A percentile compares a stretch with the other conserved stretches of the same genome.
Conservation (phyloP, 2,888 invertebrate genomes). For the Scotopteryx bipunctaria region DNA sequence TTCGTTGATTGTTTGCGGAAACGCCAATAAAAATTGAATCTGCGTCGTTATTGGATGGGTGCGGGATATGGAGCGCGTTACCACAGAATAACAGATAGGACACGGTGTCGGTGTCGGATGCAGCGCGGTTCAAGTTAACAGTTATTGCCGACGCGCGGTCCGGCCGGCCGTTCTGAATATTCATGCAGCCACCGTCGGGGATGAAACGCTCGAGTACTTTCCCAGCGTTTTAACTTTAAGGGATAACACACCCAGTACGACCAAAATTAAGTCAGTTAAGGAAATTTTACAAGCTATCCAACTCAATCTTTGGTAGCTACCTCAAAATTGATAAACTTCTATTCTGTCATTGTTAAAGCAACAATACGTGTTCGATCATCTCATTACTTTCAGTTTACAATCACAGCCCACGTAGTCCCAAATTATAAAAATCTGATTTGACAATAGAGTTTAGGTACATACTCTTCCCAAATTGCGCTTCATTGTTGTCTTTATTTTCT, state of each 20-base stretch:
- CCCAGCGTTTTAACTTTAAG: constrained; percentile 44
- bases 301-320: background rate
- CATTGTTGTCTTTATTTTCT: constrained; percentile 33
- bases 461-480: constrained; percentile 37
- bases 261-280: background rate
- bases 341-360: background rate
- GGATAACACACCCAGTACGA: background rate
- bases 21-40: constrained; percentile 20
- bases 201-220: constrained; percentile 50
- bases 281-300: background rate
- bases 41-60: constrained; percentile 23
- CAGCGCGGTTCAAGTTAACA: constrained; percentile 70
- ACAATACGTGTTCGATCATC: constrained; percentile 14
- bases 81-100: constrained; percentile 49
- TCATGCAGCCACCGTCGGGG: constrained; percentile 62
- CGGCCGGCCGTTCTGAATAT: constrained; percentile 68
- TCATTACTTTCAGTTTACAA: constrained; percentile 23
- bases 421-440: constrained; percentile 33
- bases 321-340: background rate
- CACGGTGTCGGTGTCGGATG: constrained; percentile 47
- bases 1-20: constrained; percentile 24
- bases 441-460: constrained; percentile 27
- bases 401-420: constrained; percentile 25
- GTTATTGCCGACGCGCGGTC: constrained; percentile 67
- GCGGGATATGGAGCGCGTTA: constrained; percentile 17